Evolutionary conservation across 2,888 invertebrate genomes (phyloP).

Genomic region (Choreutis nemorana): DNA sequence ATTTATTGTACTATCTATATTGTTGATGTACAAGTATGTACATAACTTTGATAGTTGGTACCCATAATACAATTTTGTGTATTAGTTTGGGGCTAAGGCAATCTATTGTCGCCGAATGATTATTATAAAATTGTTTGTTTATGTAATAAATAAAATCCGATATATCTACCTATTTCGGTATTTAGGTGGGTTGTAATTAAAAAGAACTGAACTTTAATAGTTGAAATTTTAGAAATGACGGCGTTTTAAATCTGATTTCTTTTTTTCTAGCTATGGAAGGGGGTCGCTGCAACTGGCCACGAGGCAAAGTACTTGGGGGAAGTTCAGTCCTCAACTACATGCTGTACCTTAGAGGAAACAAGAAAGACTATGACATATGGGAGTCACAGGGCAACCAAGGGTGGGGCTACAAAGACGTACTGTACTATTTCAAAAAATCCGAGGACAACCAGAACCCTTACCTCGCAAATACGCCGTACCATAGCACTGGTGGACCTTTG

Average conservation of each 20-base stretch:
- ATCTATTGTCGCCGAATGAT: too few relatives aligned
- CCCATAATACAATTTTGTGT: too few relatives aligned
- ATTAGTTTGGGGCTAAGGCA: too few relatives aligned
- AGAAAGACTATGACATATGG: constrained; percentile 90
- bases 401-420: constrained; percentile 83
- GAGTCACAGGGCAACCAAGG: constrained; percentile 86
- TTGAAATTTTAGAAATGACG: too few relatives aligned
- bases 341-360: constrained; percentile 90
- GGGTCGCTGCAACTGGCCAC: constrained; percentile 88
- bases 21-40: too few relatives aligned
- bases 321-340: constrained; percentile 91
- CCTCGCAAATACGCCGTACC: constrained; percentile 79
- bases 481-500: constrained; percentile 80
- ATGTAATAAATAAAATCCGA: too few relatives aligned
- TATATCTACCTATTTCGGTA: too few relatives aligned
- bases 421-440: constrained; percentile 89
- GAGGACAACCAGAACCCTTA: constrained; percentile 91
- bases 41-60: too few relatives aligned
- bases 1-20: not conserved
- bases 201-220: too few relatives aligned
- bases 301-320: constrained; percentile 92
- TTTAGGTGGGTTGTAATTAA: too few relatives aligned
- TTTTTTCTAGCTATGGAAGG: constrained; percentile 77
- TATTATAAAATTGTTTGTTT: too few relatives aligned
- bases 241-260: too few relatives aligned